These are phyloP conservation scores for Tiliacea citrago DNA, from an alignment of 2,888 invertebrate genomes.

Conservation along the genomic window DNA sequence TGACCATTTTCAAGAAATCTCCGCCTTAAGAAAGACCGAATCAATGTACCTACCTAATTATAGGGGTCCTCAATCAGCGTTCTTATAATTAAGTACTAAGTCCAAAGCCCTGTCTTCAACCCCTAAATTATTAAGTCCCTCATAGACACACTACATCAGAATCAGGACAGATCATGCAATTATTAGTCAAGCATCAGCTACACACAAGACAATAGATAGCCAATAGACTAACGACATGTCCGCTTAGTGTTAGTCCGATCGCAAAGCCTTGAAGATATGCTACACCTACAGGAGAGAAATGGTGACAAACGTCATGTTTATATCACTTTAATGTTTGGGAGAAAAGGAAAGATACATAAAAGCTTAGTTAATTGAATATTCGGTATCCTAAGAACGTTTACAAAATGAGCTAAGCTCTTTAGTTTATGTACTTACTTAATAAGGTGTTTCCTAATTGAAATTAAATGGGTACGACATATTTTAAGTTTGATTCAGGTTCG, in stretches of 20 bases:
- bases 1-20: no score
- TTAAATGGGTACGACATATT: neutral
- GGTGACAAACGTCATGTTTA: slow-evolving; percentile 22
- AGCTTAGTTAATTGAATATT: neutral
- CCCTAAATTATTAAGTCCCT: no score
- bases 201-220: slow-evolving; percentile 32
- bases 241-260: slow-evolving; percentile 21
- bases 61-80: neutral
- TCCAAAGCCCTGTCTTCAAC: no score
- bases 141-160: no score
- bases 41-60: neutral
- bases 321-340: neutral
- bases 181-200: slow-evolving; percentile 5
- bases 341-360: neutral
- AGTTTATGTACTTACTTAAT: neutral
- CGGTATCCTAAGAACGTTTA: neutral
- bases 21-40: no score
- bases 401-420: neutral
- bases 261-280: slow-evolving; percentile 5
- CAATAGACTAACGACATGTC: slow-evolving; percentile 38
- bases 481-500: neutral
- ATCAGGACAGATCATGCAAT: slow-evolving; percentile 20
- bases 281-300: neutral
- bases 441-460: neutral
- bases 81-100: neutral